phyloP scores from a whole-genome alignment of 2,113 vertebrate genomes.

The Passer domesticus region DNA sequence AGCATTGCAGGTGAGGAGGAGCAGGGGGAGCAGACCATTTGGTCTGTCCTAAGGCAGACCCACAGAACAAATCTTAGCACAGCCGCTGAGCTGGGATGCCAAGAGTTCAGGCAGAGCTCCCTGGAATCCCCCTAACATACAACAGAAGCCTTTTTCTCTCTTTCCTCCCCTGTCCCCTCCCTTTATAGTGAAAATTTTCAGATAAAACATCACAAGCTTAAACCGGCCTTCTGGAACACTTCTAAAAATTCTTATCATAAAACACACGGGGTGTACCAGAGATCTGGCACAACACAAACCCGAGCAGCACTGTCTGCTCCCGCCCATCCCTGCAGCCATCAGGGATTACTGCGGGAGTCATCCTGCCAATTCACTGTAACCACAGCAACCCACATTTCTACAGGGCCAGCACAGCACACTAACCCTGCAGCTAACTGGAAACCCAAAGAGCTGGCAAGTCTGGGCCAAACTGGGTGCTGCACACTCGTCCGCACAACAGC shows the following conservation, averaged over 20 bases:
- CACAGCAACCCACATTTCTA: not conserved
- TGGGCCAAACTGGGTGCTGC: not conserved
- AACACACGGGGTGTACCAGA: not conserved
- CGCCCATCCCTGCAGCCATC: not conserved
- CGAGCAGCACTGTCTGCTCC: not conserved
- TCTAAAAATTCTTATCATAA: not conserved
- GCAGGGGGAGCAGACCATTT: not conserved
- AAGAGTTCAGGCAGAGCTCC: not conserved
- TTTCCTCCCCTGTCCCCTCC: not conserved
- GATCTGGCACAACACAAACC: not conserved
- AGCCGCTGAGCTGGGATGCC: not conserved
- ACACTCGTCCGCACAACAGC: not conserved
- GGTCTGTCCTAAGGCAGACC: not conserved
- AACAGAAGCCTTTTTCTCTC: not conserved
- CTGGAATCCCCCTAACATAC: not conserved
- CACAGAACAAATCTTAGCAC: not conserved
- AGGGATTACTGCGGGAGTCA: conserved; percentile 17
- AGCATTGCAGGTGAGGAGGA: not conserved
- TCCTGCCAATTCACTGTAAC: not conserved
- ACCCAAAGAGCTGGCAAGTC: conserved; percentile 11
- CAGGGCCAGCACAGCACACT: not conserved
- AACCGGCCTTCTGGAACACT: not conserved
- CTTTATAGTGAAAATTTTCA: not conserved
- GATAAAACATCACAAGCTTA: not conserved
- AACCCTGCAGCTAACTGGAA: not conserved